phyloP scores from a whole-genome alignment of 2,113 vertebrate genomes.

The Pseudolaguvia tuberculata region DNA sequence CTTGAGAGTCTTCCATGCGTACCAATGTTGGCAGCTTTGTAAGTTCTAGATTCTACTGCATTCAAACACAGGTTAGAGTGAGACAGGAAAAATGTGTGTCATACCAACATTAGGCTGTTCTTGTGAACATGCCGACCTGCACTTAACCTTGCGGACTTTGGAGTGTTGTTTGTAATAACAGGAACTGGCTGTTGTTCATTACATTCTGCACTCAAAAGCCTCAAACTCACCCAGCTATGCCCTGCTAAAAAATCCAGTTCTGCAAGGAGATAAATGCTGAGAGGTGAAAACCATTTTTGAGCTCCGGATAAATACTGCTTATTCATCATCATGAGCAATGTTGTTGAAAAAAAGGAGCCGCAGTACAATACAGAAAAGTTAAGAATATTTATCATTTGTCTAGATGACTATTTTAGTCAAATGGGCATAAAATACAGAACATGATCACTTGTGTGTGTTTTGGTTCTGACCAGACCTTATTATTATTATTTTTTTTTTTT shows the following conservation, averaged over 20 bases:
- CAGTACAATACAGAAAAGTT: not conserved
- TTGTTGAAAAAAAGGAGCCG: not conserved
- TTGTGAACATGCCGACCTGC: conserved; percentile 22
- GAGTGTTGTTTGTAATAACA: conserved; percentile 9
- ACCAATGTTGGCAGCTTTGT: not conserved
- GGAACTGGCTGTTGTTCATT: conserved; percentile 16
- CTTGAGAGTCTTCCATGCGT: not conserved
- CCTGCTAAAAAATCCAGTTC: not conserved
- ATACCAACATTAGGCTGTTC: conserved; percentile 7
- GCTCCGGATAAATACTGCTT: not conserved
- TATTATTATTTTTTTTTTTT: not conserved
- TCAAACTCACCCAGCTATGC: not conserved
- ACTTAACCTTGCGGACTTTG: conserved; percentile 29
- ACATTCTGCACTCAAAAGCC: not conserved
- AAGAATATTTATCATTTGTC: not conserved
- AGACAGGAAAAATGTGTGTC: conserved; percentile 24
- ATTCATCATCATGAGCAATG: not conserved
- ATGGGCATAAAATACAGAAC: not conserved
- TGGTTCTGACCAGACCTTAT: not conserved
- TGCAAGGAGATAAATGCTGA: conserved; percentile 1
- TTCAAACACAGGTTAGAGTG: not conserved
- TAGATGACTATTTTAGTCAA: not conserved
- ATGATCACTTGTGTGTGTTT: not conserved
- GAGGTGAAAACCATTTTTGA: not conserved
- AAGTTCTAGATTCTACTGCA: conserved; percentile 6